Evolutionary conservation across 30 jellyfish, hydroid and myxozoan genomes (phyloP).

Genomic region (Hydractinia symbiolongicarpus): DNA sequence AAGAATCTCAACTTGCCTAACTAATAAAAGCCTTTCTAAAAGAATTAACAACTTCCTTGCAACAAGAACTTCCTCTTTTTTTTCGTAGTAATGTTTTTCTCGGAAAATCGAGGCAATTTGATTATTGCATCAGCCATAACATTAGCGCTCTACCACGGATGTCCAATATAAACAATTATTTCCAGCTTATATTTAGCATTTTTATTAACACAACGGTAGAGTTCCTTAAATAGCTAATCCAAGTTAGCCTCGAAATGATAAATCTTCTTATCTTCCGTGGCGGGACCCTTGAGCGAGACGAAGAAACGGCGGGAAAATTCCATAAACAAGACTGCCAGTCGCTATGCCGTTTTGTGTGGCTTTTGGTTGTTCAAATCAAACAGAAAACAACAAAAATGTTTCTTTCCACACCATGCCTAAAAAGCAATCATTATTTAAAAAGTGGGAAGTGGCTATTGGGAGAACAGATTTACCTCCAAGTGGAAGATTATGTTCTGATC

Average conservation of each 20-base stretch:
- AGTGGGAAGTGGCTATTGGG: conserved; percentile 13
- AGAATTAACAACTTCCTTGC: background rate
- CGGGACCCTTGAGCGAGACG: background rate
- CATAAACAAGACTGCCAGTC: background rate
- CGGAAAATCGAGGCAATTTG: background rate
- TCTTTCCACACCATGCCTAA: conserved; percentile 1
- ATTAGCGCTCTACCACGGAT: background rate
- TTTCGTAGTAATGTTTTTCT: background rate
- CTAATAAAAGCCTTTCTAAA: too few species aligned
- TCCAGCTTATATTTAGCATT: background rate
- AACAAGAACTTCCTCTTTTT: background rate
- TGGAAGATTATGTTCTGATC: conserved; percentile 12
- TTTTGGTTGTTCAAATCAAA: conserved; percentile 7
- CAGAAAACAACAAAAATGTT: background rate
- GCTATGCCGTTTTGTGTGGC: background rate
- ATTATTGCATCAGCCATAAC: background rate
- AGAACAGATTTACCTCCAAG: background rate
- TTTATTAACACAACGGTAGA: background rate
- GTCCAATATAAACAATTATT: background rate
- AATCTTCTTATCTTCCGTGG: background rate
- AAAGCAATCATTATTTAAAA: background rate
- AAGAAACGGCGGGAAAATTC: background rate
- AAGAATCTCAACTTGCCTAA: too few species aligned
- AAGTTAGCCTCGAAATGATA: background rate
- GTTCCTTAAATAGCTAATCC: background rate